A percentile compares a stretch with the other conserved stretches of the same genome.
Evolutionary conservation across 1,140 invertebrate species (phyloP).

Genomic region (Tetraneura akinire): DNA sequence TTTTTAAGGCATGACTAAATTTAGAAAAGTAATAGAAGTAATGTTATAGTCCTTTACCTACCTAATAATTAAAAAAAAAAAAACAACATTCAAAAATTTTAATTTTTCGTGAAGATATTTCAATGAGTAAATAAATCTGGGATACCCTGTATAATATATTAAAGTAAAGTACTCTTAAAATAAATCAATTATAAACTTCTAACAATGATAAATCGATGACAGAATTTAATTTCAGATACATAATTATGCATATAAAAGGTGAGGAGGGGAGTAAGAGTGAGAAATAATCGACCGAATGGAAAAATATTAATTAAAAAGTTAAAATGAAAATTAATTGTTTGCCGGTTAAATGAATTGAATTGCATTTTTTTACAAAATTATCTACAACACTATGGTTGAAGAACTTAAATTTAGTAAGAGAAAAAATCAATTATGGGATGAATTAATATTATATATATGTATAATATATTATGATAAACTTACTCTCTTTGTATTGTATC

Average conservation of each 20-base stretch:
- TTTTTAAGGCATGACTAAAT: too few species aligned
- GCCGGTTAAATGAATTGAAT: constrained; percentile 8
- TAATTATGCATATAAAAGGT: neutral
- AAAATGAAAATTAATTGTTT: constrained; percentile 37
- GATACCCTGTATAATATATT: too few species aligned
- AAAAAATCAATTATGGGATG: neutral
- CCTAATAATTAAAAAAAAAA: too few species aligned
- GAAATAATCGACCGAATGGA: neutral
- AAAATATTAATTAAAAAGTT: constrained; percentile 49
- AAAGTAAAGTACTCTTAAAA: neutral
- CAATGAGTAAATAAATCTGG: too few species aligned
- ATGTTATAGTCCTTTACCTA: too few species aligned
- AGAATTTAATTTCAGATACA: neutral
- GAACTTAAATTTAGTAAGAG: neutral
- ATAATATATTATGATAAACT: constrained; percentile 62
- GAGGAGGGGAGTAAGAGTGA: neutral
- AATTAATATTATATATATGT: constrained; percentile 30
- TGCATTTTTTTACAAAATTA: neutral
- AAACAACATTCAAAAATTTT: too few species aligned
- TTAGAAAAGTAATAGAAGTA: too few species aligned
- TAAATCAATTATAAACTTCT: constrained; percentile 11
- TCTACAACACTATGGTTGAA: neutral
- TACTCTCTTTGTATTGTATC: constrained; percentile 95
- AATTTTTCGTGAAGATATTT: too few species aligned
- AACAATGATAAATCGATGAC: neutral